These are phyloP conservation scores for Chloebia gouldiae DNA, from an alignment of 2,113 vertebrate genomes.

Conservation along the genomic window DNA sequence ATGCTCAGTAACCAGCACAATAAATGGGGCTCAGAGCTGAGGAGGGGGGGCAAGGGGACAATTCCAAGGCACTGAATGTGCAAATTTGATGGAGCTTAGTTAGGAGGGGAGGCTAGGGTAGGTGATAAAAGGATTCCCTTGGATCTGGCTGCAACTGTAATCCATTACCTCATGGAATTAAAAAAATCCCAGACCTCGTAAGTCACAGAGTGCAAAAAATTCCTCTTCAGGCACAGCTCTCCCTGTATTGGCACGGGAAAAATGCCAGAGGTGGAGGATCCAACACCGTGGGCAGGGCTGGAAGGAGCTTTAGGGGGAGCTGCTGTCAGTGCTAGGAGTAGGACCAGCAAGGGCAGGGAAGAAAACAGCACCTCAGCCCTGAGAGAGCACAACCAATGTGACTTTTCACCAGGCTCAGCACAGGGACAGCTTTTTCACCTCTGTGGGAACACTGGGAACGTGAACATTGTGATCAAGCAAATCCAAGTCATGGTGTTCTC, in stretches of 20 bases:
- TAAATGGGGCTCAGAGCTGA: background rate
- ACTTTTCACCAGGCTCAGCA: background rate
- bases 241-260: fast-evolving
- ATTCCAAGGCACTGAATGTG: background rate
- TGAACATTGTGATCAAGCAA: background rate
- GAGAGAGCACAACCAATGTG: fast-evolving
- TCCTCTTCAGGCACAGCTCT: background rate
- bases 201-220: background rate
- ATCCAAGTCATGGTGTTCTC: background rate
- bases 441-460: background rate
- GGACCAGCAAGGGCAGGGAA: background rate
- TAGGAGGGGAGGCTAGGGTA: background rate
- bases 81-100: background rate
- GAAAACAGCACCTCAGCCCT: background rate
- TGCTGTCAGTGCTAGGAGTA: background rate
- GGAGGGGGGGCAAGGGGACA: background rate
- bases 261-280: background rate
- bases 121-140: background rate
- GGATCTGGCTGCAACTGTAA: background rate
- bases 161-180: background rate
- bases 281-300: background rate
- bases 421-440: background rate
- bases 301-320: background rate
- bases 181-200: fast-evolving
- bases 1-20: background rate